Conservation (phyloP, 2,797 vertebrate species). For the Centroberyx gerrardi region DNA sequence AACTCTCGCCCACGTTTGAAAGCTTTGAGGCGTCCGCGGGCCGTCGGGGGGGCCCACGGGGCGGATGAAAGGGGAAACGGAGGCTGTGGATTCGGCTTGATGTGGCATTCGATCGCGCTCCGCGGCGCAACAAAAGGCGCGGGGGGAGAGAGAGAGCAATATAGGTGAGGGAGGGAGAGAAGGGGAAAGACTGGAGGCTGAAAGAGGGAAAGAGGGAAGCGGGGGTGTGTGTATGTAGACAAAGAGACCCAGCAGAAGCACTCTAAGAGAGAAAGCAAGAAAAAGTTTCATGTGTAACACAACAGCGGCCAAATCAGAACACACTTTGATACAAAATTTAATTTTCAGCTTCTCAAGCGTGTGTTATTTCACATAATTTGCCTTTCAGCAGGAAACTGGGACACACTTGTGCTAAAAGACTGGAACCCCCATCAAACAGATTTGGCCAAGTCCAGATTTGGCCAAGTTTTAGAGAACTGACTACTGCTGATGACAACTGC, state of each 20-base stretch:
- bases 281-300: constrained; percentile 21
- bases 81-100: constrained; percentile 56
- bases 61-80: constrained; percentile 65
- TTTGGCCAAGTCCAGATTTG: too few species aligned
- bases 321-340: too few species aligned
- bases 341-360: too few species aligned
- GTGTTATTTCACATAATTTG: too few species aligned
- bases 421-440: too few species aligned
- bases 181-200: not conserved
- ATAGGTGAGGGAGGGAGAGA: constrained; percentile 41
- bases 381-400: too few species aligned
- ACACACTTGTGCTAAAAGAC: too few species aligned
- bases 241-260: constrained; percentile 3
- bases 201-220: not conserved
- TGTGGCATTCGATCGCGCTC: constrained; percentile 60
- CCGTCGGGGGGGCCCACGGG: constrained; percentile 43
- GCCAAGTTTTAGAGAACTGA: too few species aligned
- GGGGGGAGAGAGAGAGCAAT: constrained; percentile 9
- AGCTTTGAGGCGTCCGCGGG: constrained; percentile 61
- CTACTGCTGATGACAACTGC: too few species aligned
- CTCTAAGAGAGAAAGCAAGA: constrained; percentile 13
- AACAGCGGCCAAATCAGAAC: not conserved
- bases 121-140: constrained; percentile 31
- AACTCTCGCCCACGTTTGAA: constrained; percentile 40
- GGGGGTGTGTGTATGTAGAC: not conserved